Evolutionary conservation across 1,140 invertebrate species (phyloP).

Genomic region (Trissolcus basalis): DNA sequence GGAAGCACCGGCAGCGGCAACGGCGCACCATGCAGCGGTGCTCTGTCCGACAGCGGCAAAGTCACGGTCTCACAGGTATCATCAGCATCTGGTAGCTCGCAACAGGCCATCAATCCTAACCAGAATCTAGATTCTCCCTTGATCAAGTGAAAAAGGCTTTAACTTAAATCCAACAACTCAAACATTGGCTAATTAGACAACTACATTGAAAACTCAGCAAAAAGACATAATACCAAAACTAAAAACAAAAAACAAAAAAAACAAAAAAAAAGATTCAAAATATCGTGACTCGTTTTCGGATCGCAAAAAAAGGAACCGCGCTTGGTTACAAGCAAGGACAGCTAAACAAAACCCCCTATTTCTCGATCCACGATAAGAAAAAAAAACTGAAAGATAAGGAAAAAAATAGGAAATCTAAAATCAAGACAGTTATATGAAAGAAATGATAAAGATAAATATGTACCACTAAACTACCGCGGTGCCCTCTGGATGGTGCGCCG

Average conservation of each 20-base stretch:
- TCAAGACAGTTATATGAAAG: neutral
- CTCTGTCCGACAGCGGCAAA: slow-evolving; percentile 67
- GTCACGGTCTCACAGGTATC: slow-evolving; percentile 72
- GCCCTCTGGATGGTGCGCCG: slow-evolving; percentile 52
- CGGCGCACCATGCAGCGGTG: slow-evolving; percentile 58
- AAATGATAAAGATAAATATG: neutral
- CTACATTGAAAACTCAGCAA: slow-evolving; percentile 4
- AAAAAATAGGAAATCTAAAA: slow-evolving; percentile 5
- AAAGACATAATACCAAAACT: slow-evolving; percentile 14
- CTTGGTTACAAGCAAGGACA: neutral
- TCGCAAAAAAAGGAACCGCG: slow-evolving; percentile 33
- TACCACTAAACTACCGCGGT: slow-evolving; percentile 35
- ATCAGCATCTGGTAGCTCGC: slow-evolving; percentile 70
- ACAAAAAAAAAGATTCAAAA: slow-evolving; percentile 19
- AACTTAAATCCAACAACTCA: slow-evolving; percentile 70
- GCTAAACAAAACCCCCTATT: no score
- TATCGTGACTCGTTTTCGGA: slow-evolving; percentile 71
- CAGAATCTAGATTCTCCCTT: slow-evolving; percentile 75
- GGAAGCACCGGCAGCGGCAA: slow-evolving; percentile 64
- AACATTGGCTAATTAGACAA: slow-evolving; percentile 69
- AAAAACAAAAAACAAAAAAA: slow-evolving; percentile 24
- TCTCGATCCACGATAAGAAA: slow-evolving; percentile 17
- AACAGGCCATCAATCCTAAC: slow-evolving; percentile 73
- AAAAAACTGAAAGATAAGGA: slow-evolving; percentile 15
- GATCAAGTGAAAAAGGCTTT: slow-evolving; percentile 77